Conservation (phyloP, 1,140 invertebrate species). For the Caenorhabditis tropicalis region DNA sequence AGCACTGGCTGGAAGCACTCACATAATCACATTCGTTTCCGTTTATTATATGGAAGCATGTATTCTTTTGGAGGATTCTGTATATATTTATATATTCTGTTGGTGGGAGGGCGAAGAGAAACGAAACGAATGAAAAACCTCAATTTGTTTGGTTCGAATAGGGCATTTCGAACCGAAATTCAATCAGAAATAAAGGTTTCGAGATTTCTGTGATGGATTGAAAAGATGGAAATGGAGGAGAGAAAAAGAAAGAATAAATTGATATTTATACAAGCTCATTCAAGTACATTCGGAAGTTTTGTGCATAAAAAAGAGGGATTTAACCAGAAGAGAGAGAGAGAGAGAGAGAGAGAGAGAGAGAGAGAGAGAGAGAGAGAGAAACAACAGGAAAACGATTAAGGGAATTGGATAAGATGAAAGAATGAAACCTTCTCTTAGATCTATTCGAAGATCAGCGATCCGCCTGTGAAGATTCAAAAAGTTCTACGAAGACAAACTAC, state of each 20-base stretch:
- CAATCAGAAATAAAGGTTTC: not conserved
- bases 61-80: no score
- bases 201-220: not conserved
- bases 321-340: no score
- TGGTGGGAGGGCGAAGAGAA: not conserved
- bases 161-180: not conserved
- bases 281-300: not conserved
- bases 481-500: no score
- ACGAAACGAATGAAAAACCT: not conserved
- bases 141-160: not conserved
- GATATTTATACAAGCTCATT: no score
- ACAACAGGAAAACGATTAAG: not conserved
- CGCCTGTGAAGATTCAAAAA: no score
- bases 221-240: not conserved
- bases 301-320: not conserved
- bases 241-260: not conserved
- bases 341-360: not conserved
- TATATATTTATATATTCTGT: not conserved
- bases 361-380: not conserved
- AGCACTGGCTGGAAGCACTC: constrained; percentile 4
- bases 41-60: constrained; percentile 33
- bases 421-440: not conserved
- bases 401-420: not conserved
- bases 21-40: constrained; percentile 18
- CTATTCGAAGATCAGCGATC: not conserved